A percentile compares a stretch with the other conserved stretches of the same genome.
Conservation (phyloP, 2,797 vertebrate genomes). For the Notoglanidium macrostoma region DNA sequence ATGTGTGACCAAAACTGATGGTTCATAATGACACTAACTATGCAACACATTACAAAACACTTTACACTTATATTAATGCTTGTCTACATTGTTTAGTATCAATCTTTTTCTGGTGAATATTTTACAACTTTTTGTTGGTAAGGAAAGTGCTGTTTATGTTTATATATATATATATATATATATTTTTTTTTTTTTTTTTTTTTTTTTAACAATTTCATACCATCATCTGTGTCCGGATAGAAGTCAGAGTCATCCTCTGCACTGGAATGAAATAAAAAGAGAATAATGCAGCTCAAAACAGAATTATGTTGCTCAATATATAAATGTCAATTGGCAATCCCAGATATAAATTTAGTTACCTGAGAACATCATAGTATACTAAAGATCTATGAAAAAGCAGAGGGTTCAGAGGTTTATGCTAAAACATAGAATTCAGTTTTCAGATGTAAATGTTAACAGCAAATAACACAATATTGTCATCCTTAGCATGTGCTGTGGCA, state of each 20-base stretch:
- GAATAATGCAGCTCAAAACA: slow-evolving; percentile 10
- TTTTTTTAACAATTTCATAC: slow-evolving; percentile 56
- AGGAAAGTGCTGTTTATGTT: neutral
- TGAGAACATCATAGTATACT: neutral
- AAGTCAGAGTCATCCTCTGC: slow-evolving; percentile 62
- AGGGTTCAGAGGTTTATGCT: neutral
- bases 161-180: neutral
- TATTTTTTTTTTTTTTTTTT: neutral
- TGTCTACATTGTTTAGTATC: neutral
- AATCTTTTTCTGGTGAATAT: neutral
- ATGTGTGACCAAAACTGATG: slow-evolving; percentile 21
- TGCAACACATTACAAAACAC: neutral
- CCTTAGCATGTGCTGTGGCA: neutral
- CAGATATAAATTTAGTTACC: neutral
- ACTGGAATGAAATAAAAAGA: slow-evolving; percentile 64
- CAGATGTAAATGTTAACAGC: neutral
- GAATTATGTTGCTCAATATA: neutral
- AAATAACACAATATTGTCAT: neutral
- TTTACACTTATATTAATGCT: neutral
- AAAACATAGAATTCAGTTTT: neutral
- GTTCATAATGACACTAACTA: neutral
- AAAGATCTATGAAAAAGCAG: neutral
- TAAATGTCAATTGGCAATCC: too few species aligned
- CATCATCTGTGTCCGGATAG: slow-evolving; percentile 62
- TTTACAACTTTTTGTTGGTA: neutral